Conservation (phyloP, 1,140 invertebrate species). For the Drosophila lowei region DNA sequence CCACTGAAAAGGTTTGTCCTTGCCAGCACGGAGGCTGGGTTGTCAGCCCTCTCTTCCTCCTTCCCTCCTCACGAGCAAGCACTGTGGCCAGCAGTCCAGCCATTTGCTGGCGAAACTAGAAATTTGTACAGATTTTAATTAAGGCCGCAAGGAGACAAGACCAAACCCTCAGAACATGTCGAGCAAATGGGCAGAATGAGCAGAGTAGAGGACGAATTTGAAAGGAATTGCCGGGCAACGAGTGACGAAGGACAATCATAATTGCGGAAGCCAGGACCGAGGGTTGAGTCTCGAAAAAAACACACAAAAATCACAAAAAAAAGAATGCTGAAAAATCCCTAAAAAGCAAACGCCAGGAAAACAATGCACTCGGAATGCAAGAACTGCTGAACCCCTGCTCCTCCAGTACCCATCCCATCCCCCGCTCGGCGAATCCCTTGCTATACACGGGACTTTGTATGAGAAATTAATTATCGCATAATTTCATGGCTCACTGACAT, state of each 20-base stretch:
- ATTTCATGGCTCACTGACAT: slow-evolving; percentile 82
- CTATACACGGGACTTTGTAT: slow-evolving; percentile 45
- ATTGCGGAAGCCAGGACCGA: slow-evolving; percentile 60
- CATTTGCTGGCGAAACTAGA: slow-evolving; percentile 51
- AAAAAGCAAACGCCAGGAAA: slow-evolving; percentile 52
- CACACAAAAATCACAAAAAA: slow-evolving; percentile 32
- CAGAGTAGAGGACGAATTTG: slow-evolving; percentile 11
- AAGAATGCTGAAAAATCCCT: slow-evolving; percentile 50
- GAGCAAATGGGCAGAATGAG: too few species aligned
- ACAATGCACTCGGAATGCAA: slow-evolving; percentile 54
- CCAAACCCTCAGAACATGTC: slow-evolving; percentile 5
- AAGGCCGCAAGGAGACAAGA: slow-evolving; percentile 70
- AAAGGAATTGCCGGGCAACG: slow-evolving; percentile 54
- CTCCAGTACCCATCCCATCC: not conserved
- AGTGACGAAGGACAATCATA: slow-evolving; percentile 78
- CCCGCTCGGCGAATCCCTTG: slow-evolving; percentile 2
- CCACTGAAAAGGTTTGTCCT: slow-evolving; percentile 50
- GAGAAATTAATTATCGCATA: slow-evolving; percentile 83
- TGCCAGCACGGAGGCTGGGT: slow-evolving; percentile 30
- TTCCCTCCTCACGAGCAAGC: slow-evolving; percentile 3
- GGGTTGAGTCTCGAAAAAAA: slow-evolving; percentile 39
- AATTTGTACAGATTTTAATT: slow-evolving; percentile 80
- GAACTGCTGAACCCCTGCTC: not conserved
- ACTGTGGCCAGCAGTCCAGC: slow-evolving; percentile 50
- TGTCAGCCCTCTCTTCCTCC: slow-evolving; percentile 13